These are phyloP conservation scores for Rhorus exstirpatorius DNA, from an alignment of 2,888 invertebrate genomes.

Conservation along the genomic window DNA sequence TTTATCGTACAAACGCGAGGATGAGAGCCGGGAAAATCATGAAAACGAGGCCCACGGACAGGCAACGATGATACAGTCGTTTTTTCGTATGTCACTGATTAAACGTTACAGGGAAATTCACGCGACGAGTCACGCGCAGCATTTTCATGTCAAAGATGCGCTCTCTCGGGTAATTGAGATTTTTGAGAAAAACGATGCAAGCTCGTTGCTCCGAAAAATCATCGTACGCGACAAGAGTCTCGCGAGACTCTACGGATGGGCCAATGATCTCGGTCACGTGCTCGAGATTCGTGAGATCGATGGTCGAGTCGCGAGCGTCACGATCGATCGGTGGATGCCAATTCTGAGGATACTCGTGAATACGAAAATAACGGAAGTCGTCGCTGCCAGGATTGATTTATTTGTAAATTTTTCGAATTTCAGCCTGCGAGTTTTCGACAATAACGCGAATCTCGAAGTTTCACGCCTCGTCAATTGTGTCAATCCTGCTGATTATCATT, in stretches of 20 bases:
- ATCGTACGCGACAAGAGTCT: constrained; percentile 60
- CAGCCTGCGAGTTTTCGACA: constrained; percentile 75
- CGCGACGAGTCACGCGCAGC: constrained; percentile 65
- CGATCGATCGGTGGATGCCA: constrained; percentile 74
- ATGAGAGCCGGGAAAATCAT: background rate
- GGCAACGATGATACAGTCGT: constrained; percentile 74
- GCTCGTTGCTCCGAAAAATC: constrained; percentile 70
- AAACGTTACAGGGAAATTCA: constrained; percentile 73
- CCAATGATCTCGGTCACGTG: constrained; percentile 73
- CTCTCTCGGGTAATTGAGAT: constrained; percentile 69
- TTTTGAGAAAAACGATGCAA: constrained; percentile 61
- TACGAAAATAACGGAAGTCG: constrained; percentile 25
- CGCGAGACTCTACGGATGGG: constrained; percentile 70
- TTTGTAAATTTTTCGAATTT: constrained; percentile 70
- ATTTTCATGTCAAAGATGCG: constrained; percentile 61
- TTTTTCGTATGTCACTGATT: constrained; percentile 72
- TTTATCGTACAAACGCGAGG: background rate
- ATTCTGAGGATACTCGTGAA: constrained; percentile 73
- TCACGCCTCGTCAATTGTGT: constrained; percentile 70
- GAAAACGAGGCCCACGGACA: background rate
- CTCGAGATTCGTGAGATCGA: constrained; percentile 73
- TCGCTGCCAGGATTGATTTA: constrained; percentile 71
- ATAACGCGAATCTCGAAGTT: constrained; percentile 74
- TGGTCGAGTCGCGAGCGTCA: constrained; percentile 47
- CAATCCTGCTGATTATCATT: constrained; percentile 64